Percentiles rank a stretch among this genome's conserved stretches.
Evolutionary conservation across 2,797 vertebrate genomes (phyloP).

Genomic region (Hoplostethus mediterraneus): DNA sequence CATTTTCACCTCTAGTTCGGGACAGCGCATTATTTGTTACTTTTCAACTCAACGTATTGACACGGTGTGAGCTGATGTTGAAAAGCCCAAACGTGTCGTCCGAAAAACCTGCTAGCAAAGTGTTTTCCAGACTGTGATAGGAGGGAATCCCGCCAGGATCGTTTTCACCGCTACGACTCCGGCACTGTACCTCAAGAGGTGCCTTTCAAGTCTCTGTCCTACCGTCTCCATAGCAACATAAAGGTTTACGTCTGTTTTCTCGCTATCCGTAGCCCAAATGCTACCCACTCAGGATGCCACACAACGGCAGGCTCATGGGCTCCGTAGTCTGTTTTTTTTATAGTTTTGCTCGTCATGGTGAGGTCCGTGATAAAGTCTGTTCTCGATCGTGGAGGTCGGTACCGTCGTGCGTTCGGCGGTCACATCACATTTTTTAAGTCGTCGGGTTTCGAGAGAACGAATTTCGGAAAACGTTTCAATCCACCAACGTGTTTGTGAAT

Average conservation of each 20-base stretch:
- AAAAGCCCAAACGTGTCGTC: neutral
- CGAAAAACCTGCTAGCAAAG: neutral
- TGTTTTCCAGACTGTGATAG: slow-evolving; percentile 13
- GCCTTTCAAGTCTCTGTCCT: slow-evolving; percentile 43
- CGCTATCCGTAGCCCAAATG: neutral
- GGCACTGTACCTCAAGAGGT: slow-evolving; percentile 49
- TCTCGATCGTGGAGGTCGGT: neutral
- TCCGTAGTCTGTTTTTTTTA: neutral
- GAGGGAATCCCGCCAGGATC: neutral
- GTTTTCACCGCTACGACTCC: neutral
- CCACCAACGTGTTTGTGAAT: neutral
- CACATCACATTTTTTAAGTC: neutral
- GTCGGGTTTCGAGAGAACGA: neutral
- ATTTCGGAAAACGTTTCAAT: slow-evolving; percentile 11
- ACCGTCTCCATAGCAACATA: slow-evolving; percentile 4
- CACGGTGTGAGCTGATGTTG: too few relatives aligned
- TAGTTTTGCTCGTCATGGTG: neutral
- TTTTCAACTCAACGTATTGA: neutral
- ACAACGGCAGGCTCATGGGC: slow-evolving; percentile 6
- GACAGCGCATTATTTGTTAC: neutral
- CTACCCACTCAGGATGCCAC: slow-evolving; percentile 38
- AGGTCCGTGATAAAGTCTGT: slow-evolving; percentile 1
- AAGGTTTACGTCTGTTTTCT: slow-evolving; percentile 9
- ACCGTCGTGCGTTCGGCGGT: slow-evolving; percentile 3
- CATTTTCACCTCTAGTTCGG: slow-evolving; percentile 9